Base-by-base conservation (phyloP, 2,888 invertebrate species). In the Xanthostigma xanthostigma region DNA sequence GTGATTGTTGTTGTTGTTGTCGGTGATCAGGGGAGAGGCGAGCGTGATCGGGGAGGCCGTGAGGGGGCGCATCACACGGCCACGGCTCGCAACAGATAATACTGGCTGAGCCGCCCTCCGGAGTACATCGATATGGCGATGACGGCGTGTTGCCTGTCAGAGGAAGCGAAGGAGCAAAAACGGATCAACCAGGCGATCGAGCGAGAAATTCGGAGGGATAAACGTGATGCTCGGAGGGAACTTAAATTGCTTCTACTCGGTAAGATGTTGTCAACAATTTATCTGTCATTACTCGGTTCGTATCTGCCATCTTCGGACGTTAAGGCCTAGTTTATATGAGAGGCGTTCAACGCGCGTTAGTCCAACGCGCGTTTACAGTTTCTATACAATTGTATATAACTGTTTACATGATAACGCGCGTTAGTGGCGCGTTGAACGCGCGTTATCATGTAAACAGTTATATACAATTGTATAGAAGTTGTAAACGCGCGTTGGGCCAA, bases 111-210 rank as follows among this genome's bases (percentile, higher is more conserved):
- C 60, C 53, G 58, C 59, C 60, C 58, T 58, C 59, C 59, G 59
- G 56, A 57, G 59, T 56, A 54, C 56, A 27, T 27, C 27, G 57
- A 50, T 61, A 62, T 64, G 64, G 67, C 70, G 80, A 97, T 98
- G 98, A 95, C 97, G 88, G 96, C 97, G 88, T 99, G 98, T 84
- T 99, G 97, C 82, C 85, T 97, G 78, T 95, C 95, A 73, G 98
- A 98, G 78, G 98, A 99, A 82, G 96, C 96, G 74, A 95, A 96
- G 79, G 98, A 99, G 82, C 98, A 99, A 79, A 97, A 96, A 80
- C 84, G 98, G 73, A 99, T 99, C 76, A 99, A 99, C 77, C 95
- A 97, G 76, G 98, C 99, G 80, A 99, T 99, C 73, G 98, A 99
- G 76, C 85, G 94, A 73, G 97, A 98, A 78, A 82, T 99, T 68